Percentiles rank a stretch among this genome's conserved stretches.
Conservation (phyloP, 1,140 invertebrate species). For the Drosophila insularis region DNA sequence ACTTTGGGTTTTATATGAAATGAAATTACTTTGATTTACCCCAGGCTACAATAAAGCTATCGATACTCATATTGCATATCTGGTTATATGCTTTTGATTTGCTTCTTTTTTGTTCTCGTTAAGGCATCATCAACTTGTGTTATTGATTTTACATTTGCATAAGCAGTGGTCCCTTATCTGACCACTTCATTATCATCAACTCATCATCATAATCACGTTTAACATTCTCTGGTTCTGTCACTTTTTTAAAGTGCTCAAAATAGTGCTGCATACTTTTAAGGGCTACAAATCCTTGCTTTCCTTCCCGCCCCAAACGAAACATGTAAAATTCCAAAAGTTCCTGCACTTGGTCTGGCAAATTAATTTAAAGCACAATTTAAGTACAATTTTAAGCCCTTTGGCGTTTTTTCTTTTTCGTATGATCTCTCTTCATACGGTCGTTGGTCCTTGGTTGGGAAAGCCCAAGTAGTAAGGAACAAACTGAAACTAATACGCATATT, state of each 20-base stretch:
- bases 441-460: conserved; percentile 24
- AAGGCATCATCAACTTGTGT: conserved; percentile 22
- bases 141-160: conserved; percentile 54
- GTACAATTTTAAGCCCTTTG: conserved; percentile 44
- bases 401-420: conserved; percentile 18
- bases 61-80: not conserved
- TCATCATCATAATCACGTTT: not conserved
- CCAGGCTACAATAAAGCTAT: not conserved
- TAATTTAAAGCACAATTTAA: conserved; percentile 75
- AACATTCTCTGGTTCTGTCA: not conserved
- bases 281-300: conserved; percentile 1
- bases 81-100: too few species aligned
- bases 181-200: not conserved
- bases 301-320: not conserved
- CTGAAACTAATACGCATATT: conserved; percentile 80
- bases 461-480: conserved; percentile 23
- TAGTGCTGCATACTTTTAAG: conserved; percentile 46
- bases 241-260: not conserved
- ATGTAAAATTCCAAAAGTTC: not conserved
- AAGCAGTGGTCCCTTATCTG: conserved; percentile 24
- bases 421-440: not conserved
- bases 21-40: not conserved
- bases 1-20: not conserved
- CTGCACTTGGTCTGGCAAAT: conserved; percentile 29
- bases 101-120: not conserved